Evolutionary conservation across 2,888 invertebrate species (phyloP).

Genomic region (Eupithecia inturbata): DNA sequence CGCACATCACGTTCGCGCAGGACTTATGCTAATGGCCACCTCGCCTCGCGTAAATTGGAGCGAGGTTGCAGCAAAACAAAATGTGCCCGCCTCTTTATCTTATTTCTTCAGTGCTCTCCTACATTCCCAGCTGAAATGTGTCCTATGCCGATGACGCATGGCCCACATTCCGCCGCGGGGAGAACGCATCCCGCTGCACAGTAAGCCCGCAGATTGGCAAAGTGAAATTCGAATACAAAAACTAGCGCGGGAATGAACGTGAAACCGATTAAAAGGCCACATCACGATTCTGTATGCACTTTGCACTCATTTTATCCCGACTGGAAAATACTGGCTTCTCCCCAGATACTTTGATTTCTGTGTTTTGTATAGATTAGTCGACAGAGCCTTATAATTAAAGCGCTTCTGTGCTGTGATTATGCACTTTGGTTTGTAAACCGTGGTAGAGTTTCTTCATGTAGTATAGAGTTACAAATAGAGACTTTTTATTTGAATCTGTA

Average conservation of each 20-base stretch:
- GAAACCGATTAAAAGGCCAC: conserved; percentile 83
- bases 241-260: conserved; percentile 81
- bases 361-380: conserved; percentile 72
- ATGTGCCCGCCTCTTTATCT: conserved; percentile 81
- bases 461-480: conserved; percentile 44
- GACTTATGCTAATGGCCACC: conserved; percentile 83
- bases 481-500: conserved; percentile 34
- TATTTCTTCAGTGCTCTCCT: conserved; percentile 65
- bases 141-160: conserved; percentile 60
- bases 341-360: conserved; percentile 72
- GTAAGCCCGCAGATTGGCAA: conserved; percentile 74
- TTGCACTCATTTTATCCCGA: conserved; percentile 80
- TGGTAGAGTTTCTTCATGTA: conserved; percentile 33
- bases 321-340: conserved; percentile 66
- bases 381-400: conserved; percentile 76
- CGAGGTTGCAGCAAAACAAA: conserved; percentile 78
- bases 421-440: conserved; percentile 46
- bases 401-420: conserved; percentile 62
- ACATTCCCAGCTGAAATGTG: conserved; percentile 57
- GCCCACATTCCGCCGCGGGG: conserved; percentile 58
- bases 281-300: conserved; percentile 84
- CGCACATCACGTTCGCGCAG: conserved; percentile 76
- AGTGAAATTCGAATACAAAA: conserved; percentile 82
- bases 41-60: conserved; percentile 80
- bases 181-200: conserved; percentile 58